Evolutionary conservation across 1,140 invertebrate species (phyloP).

Genomic region (Dendrolimus punctatus): DNA sequence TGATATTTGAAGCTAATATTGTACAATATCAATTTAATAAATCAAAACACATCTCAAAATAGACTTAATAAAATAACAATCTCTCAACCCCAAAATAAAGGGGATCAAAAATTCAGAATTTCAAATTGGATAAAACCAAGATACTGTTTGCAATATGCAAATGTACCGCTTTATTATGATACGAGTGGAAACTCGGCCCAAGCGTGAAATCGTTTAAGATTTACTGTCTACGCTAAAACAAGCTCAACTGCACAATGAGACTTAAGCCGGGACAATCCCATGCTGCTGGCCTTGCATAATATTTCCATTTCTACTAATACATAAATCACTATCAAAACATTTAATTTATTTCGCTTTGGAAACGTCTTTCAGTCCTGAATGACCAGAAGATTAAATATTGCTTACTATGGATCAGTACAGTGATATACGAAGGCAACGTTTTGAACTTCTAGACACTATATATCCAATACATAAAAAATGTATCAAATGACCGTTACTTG

Average conservation of each 20-base stretch:
- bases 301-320: constrained; percentile 11
- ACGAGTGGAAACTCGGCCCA: constrained; percentile 12
- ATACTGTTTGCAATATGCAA: constrained; percentile 15
- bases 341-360: too few relatives aligned
- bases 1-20: too few relatives aligned
- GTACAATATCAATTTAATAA: background rate
- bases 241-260: constrained; percentile 28
- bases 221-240: constrained; percentile 24
- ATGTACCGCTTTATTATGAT: constrained; percentile 20
- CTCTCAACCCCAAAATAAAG: background rate
- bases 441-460: too few relatives aligned
- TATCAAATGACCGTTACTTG: too few relatives aligned
- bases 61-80: background rate
- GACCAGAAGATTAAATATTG: too few relatives aligned
- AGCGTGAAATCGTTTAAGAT: constrained; percentile 25
- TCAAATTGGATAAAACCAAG: constrained; percentile 3
- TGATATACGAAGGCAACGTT: too few relatives aligned
- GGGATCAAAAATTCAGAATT: constrained; percentile 14
- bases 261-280: constrained; percentile 23
- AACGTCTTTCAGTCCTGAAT: too few relatives aligned
- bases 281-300: constrained; percentile 18
- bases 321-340: too few relatives aligned
- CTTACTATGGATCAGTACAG: too few relatives aligned
- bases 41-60: background rate
- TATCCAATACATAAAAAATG: too few relatives aligned